Base-by-base conservation (phyloP, 2,113 vertebrate species). In the Chamaetylas fuelleborni region DNA sequence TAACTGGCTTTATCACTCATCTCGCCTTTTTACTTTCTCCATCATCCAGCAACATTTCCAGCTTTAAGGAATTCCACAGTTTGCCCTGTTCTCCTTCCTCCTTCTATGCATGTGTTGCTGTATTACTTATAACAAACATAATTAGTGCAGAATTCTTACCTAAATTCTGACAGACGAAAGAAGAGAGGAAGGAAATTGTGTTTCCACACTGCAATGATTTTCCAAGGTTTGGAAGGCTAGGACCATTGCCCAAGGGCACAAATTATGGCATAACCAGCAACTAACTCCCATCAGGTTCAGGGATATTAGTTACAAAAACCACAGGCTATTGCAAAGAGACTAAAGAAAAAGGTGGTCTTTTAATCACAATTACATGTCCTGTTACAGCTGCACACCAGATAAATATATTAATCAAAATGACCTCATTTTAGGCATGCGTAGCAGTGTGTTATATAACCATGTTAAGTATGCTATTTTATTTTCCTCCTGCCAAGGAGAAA, bases 381-480 rank as follows among this genome's bases (percentile, higher is more conserved):
- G 86, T 80, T 90, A 67, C 92, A 96, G 93, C 95, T 91, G 92
- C 91, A 95, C 96, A 87, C 56, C 90, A 96, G 90, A 97, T 93
- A 97, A 97, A 96, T 93, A 87, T 76, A 96, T 93, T 95, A 95
- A 97, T 96, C 96, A 97, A 96, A 95, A 88, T 84, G 93, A 86
- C 96, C 96, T 92, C 38, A 64, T 92, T 95, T 92, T 90, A 95
- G 76, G 91, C 95, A 83, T 86, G 78, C 57, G 10, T 82, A 93
- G 88, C 95, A 83, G 77, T 56, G 36, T 56, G 71, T 97, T 97
- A 95, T 28, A 51, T 97, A 97, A 97, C 86, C 61, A 33, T 86
- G 91, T 83, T 95, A 91, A 97, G 94, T 88, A 74, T 96, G 91
- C 89, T 94, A 71, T 92, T 97, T 97, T 97, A 95, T 96, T 98